Percentiles rank a stretch among this genome's conserved stretches.
Conservation (phyloP, 30 jellyfish, hydroid and myxozoan genomes). For the Aurelia sp. region DNA sequence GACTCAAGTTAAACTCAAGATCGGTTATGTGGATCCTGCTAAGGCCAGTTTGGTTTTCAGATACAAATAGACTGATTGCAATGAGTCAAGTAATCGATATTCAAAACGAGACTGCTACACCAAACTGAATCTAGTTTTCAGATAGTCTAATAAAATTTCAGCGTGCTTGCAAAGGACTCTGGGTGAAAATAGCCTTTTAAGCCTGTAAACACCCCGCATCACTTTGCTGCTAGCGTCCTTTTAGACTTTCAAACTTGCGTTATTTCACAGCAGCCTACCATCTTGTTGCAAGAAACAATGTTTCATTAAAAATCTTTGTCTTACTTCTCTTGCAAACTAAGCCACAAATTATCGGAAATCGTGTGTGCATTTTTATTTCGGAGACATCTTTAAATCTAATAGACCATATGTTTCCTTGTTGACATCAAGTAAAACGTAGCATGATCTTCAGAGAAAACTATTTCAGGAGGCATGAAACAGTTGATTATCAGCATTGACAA, state of each 20-base stretch:
- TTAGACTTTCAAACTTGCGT: neutral
- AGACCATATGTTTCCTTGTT: constrained; percentile 63
- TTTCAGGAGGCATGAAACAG: constrained; percentile 34
- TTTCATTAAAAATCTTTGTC: neutral
- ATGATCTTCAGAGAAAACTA: neutral
- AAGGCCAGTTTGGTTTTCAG: no score
- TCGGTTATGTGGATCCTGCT: no score
- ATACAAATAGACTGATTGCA: no score
- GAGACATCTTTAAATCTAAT: constrained; percentile 35
- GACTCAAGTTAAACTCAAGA: no score
- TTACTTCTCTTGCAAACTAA: constrained; percentile 16
- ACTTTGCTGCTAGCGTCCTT: no score
- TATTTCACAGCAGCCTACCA: constrained; percentile 21
- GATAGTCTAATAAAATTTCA: no score
- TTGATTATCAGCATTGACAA: no score
- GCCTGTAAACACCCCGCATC: neutral
- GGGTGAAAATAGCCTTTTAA: no score
- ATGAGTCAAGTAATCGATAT: no score
- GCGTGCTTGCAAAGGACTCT: no score
- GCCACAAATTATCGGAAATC: constrained; percentile 20
- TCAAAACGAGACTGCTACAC: no score
- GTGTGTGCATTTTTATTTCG: constrained; percentile 1
- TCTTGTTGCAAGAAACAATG: constrained; percentile 47
- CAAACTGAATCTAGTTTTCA: no score
- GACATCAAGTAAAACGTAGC: neutral